A percentile compares a stretch with the other conserved stretches of the same genome.
phyloP scores from a whole-genome alignment of 1,140 invertebrate species.

The Luehdorfia chinensis region DNA sequence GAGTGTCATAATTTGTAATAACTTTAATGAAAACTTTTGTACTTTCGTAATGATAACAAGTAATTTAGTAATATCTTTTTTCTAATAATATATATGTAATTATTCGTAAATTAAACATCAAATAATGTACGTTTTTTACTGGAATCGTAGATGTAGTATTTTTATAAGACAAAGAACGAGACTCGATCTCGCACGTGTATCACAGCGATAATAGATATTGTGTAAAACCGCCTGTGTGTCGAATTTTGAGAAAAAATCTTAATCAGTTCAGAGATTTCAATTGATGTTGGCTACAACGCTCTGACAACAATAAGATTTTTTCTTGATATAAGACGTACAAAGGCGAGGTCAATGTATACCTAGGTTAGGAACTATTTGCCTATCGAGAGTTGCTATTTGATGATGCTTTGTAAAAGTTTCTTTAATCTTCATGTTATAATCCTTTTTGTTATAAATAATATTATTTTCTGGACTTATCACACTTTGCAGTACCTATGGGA shows the following conservation, averaged over 20 bases:
- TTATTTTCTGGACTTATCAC: background rate
- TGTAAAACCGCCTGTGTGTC: conserved; percentile 46
- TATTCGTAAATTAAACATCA: conserved; percentile 67
- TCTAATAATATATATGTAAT: conserved; percentile 58
- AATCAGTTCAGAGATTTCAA: conserved; percentile 23
- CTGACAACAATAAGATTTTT: conserved; percentile 45
- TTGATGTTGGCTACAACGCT: too few relatives aligned
- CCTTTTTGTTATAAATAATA: background rate
- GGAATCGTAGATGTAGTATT: conserved; percentile 72
- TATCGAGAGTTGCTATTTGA: conserved; percentile 53
- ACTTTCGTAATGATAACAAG: conserved; percentile 69
- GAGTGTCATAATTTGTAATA: conserved; percentile 75
- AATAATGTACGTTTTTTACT: conserved; percentile 73
- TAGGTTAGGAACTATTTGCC: conserved; percentile 54
- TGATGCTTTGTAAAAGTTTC: conserved; percentile 42
- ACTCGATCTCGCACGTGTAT: conserved; percentile 63
- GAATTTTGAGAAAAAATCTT: conserved; percentile 46
- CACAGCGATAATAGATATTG: conserved; percentile 73
- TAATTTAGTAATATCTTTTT: conserved; percentile 70
- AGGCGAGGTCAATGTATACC: conserved; percentile 45
- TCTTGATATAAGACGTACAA: conserved; percentile 42
- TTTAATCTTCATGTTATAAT: conserved; percentile 4
- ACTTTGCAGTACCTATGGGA: background rate
- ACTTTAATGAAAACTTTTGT: conserved; percentile 60
- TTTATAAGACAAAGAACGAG: conserved; percentile 63